These are phyloP conservation scores for Lutraria lutraria DNA, from an alignment of 2,888 invertebrate genomes.

Conservation along the genomic window DNA sequence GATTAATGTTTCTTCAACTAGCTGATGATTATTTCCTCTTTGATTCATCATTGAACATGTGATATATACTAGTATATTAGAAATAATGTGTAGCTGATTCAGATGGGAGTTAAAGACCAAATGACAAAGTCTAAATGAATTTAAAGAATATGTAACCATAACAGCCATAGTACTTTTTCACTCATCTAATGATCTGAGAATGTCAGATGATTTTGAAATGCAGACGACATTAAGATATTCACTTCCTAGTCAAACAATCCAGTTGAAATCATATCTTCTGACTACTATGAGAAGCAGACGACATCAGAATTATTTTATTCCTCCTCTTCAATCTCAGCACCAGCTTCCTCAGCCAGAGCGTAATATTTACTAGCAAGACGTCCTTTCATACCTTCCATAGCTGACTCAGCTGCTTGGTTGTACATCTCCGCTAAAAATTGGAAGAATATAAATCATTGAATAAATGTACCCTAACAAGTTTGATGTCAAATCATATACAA, in stretches of 20 bases:
- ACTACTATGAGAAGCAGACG: background rate
- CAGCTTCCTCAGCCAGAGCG: slow-evolving; percentile 87
- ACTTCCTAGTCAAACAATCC: background rate
- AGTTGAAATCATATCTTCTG: background rate
- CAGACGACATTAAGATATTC: background rate
- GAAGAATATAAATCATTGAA: background rate
- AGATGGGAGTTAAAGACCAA: no score
- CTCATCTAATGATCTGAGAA: background rate
- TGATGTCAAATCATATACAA: background rate
- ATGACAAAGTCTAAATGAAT: background rate
- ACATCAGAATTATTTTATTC: background rate
- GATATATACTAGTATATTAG: no score
- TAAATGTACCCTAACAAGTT: background rate
- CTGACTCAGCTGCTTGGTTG: slow-evolving; percentile 88
- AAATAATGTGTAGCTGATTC: no score
- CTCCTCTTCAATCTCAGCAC: slow-evolving; percentile 78
- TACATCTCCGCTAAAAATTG: slow-evolving; percentile 87
- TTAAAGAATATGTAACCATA: background rate
- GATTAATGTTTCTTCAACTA: background rate
- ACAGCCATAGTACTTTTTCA: background rate
- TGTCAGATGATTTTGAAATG: background rate
- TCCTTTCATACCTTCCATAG: slow-evolving; percentile 89
- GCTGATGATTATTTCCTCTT: background rate
- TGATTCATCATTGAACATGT: background rate
- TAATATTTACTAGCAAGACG: slow-evolving; percentile 88